Base-by-base conservation (phyloP, 2,888 invertebrate species). In the Anorthoa munda region DNA sequence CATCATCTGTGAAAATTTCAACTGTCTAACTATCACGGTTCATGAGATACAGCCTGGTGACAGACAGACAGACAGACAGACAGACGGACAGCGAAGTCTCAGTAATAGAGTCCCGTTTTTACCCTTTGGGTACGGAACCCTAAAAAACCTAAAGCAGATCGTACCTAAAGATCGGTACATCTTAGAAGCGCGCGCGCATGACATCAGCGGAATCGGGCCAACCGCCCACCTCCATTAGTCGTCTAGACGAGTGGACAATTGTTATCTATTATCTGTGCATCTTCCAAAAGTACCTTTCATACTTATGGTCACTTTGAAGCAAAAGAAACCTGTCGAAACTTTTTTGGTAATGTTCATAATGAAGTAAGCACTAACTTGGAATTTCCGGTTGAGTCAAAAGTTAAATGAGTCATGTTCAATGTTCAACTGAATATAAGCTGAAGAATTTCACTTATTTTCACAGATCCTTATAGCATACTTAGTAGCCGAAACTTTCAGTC, bases 171-270 rank as follows among this genome's bases (percentile, higher is more conserved):
- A 82, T 81, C 73, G 71, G 75, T 75, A 76, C 73, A 63, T 75
- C 45, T 63, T 70, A 80, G 78, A 79, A 86, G 87, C 89, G 88
- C 88, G 64, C 46, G 88, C 87, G 90, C 89, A 91, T 92, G 92
- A 93, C 92, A 90, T 93, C 92, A 92, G 89, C 90, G 87, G 86
- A 88, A 92, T 92, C 90, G 92, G 91, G 90, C 87, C 91, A 89
- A 79, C 90, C 94, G 93, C 94, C 95, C 94, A 94, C 95, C 86
- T 91, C 91, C 90, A 93, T 92, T 94, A 93, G 89, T 77, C 86
- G 90, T 87, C 90, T 88, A 90, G 90, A 91, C 92, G 84, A 73
- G 79, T 81, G 83, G 85, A 89, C 88, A 84, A 82, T 87, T 87
- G 86, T 86, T 84, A 85, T 85, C 74, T 82, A 77, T 84, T 84